Base-by-base conservation (phyloP, 2,888 invertebrate genomes). In the Panopea generosa region DNA sequence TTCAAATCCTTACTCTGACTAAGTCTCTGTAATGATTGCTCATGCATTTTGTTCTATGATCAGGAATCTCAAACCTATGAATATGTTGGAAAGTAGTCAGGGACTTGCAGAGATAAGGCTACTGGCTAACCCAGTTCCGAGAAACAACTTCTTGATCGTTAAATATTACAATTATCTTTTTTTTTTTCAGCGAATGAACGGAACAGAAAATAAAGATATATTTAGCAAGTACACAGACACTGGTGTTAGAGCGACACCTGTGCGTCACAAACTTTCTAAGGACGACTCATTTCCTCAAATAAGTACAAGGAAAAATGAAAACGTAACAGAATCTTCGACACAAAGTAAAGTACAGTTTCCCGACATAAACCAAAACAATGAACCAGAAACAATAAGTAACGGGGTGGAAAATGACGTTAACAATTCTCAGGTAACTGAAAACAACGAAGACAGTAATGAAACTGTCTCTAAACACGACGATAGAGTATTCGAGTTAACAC, bases 151-250 rank as follows among this genome's bases (percentile, higher is more conserved):
- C n/a, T n/a, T n/a, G n/a, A n/a, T n/a, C n/a, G n/a, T n/a, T n/a
- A n/a, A n/a, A n/a, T n/a, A n/a, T n/a, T n/a, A n/a, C n/a, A n/a
- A n/a, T n/a, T n/a, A n/a, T n/a, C n/a, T n/a, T n/a, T n/a, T n/a
- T 38, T n/a, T 11, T 4, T 40, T 66, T 14, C 62, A 77, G 77
- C 69, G 65, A 52, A 55, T 59, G 55, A 55, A 53, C 27, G 45
- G 33, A 3, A 14, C 20, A 20, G 66, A 67, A 11, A 63, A 47
- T 24, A 52, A 47, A 26, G 80, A 80, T 33, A 78, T 88, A 40
- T 88, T 88, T 59, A 77, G 56, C 49, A 84, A 86, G 67, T 88
- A 88, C 70, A 83, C 86, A 0, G 88, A 88, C 20, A 82, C 81
- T 6, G 88, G 88, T 18, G 86, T 83, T 52, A 87, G 84, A 29